Percentiles rank a stretch among this genome's conserved stretches.
Evolutionary conservation across 64 coral and sea anemone species (phyloP).

Genomic region (Stichodactyla helianthus): DNA sequence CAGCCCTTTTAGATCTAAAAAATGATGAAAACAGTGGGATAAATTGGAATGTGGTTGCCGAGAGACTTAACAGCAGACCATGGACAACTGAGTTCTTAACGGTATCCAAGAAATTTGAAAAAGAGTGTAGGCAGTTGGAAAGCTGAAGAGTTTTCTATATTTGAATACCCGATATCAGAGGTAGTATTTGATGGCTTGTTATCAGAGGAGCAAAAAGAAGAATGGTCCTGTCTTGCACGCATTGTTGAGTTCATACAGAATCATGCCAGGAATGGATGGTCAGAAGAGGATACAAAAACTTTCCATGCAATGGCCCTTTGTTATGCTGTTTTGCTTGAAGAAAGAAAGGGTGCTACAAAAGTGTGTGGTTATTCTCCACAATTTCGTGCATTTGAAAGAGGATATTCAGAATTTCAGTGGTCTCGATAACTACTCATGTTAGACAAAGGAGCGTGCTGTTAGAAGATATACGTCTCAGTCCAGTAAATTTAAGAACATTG

Average conservation of each 20-base stretch:
- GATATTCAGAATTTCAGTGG: conserved; percentile 30
- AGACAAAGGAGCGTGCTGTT: conserved; percentile 31
- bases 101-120: conserved; percentile 37
- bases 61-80: conserved; percentile 18
- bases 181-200: conserved; percentile 36
- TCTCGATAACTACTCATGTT: conserved; percentile 48
- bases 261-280: conserved; percentile 68
- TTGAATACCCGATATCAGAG: conserved; percentile 48
- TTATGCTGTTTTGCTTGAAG: conserved; percentile 59
- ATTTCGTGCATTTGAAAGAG: conserved; percentile 41
- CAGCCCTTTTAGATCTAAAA: conserved; percentile 14
- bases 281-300: conserved; percentile 42
- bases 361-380: conserved; percentile 38
- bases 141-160: conserved; percentile 49
- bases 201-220: conserved; percentile 14
- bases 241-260: conserved; percentile 48
- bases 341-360: conserved; percentile 33
- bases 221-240: conserved; percentile 27
- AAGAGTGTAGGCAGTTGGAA: conserved; percentile 39
- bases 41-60: conserved; percentile 30
- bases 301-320: conserved; percentile 58
- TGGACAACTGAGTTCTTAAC: conserved; percentile 45
- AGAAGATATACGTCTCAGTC: conserved; percentile 28
- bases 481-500: conserved; percentile 44
- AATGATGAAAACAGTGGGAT: conserved; percentile 26